Conservation (phyloP, 2,113 vertebrate genomes). For the Dermatemys mawii region DNA sequence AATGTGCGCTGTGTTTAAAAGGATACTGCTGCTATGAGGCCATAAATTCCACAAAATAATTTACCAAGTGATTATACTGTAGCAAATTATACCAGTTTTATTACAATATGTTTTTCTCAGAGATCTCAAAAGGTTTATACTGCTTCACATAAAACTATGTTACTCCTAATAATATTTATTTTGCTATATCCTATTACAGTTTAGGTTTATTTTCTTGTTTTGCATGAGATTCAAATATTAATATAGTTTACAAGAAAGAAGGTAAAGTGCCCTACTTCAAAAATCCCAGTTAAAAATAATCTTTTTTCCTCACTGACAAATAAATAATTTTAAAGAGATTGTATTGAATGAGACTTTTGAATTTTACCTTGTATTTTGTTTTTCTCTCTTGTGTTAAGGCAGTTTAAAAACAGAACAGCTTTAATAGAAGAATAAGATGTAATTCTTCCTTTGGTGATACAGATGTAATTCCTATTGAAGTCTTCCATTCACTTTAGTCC, state of each 20-base stretch:
- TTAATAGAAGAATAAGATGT: background rate
- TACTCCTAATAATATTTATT: conserved; percentile 68
- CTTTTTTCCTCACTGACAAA: background rate
- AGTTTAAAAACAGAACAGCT: background rate
- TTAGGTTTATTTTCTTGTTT: conserved; percentile 72
- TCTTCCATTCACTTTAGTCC: background rate
- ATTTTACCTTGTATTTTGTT: background rate
- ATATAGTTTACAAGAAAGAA: conserved; percentile 48
- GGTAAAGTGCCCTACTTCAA: conserved; percentile 15
- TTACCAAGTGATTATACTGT: conserved; percentile 67
- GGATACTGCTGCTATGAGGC: conserved; percentile 27
- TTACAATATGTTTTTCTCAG: background rate
- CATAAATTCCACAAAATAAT: conserved; percentile 52
- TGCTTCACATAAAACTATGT: conserved; percentile 66
- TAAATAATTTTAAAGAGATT: background rate
- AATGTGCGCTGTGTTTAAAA: conserved; percentile 27
- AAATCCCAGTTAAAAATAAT: conserved; percentile 26
- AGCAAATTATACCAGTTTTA: conserved; percentile 68
- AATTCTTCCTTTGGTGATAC: background rate
- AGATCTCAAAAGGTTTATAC: conserved; percentile 52
- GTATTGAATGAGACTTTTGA: background rate
- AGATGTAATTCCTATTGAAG: background rate
- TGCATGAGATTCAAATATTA: conserved; percentile 44
- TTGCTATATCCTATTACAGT: conserved; percentile 51
- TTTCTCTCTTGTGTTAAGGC: background rate